Conservation (phyloP, 2,113 vertebrate species). For the Agelaius phoeniceus region DNA sequence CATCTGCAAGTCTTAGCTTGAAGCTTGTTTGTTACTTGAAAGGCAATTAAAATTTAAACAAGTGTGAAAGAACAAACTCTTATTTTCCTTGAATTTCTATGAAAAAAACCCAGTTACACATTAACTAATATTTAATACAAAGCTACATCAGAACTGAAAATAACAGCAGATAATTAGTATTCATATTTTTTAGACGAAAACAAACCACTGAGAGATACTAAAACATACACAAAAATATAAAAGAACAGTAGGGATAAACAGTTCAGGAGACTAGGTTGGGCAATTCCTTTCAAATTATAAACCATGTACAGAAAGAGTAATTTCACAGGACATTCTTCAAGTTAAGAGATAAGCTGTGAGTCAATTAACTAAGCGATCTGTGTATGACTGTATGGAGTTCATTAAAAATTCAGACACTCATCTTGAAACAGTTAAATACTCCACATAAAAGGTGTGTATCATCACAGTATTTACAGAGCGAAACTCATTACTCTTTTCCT, state of each 20-base stretch:
- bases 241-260: background rate
- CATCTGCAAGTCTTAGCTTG: conserved; percentile 66
- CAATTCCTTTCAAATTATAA: background rate
- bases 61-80: conserved; percentile 55
- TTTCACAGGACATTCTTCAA: background rate
- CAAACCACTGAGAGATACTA: background rate
- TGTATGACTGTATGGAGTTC: background rate
- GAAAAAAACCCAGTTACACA: background rate
- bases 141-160: conserved; percentile 33
- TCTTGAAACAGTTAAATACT: background rate
- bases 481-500: background rate
- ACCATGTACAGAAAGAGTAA: background rate
- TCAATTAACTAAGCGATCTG: background rate
- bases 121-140: conserved; percentile 50
- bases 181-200: background rate
- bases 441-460: background rate
- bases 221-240: background rate
- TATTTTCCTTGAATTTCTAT: conserved; percentile 43
- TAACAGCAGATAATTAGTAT: conserved; percentile 46
- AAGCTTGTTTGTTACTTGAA: conserved; percentile 70
- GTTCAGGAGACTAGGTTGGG: background rate
- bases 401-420: background rate
- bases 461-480: background rate
- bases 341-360: background rate
- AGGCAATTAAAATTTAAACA: conserved; percentile 78